Evolutionary conservation across 2,113 vertebrate species (phyloP), one percentile per base, ranked within the genome.

Genomic region (Eurypyga helias): DNA sequence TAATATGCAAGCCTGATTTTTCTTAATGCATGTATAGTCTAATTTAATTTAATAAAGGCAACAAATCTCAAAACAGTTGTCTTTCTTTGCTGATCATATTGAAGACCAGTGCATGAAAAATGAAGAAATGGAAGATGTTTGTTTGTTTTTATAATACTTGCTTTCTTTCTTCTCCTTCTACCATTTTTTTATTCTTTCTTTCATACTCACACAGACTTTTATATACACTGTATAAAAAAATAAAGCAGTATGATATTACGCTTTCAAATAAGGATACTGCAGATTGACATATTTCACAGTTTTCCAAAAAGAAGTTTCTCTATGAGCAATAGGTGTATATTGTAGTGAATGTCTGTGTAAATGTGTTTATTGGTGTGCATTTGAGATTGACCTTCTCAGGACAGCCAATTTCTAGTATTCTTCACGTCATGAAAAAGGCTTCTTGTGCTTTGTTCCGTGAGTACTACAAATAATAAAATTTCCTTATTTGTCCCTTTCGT

Each of bases 51-150:
- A n/a, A n/a, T n/a, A 67, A 58, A 62, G 8, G 46, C 65, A 5
- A 55, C 0, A 3, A n/a, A 38, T 64, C 17, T 75, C 41, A 20
- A 70, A 77, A 16, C 24, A 34, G 8, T 67, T 0, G 0, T 10
- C 25, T 66, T 48, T 21, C 26, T 90, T 66, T 76, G 26, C 48
- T 82, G 48, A 36, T 72, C 13, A 11, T n/a, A 10, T 9, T 69
- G 52, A 67, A 86, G 15, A 72, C 10, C 25, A 79, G 26, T 70
- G 9, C 5, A 45, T 25, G 13, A 18, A 49, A 61, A 66, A 5
- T 16, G 43, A 72, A 62, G 15, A 25, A 83, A 38, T 26, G 0
- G 6, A 14, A 61, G 76, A 55, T 54, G 3, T 78, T 65, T 38
- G 28, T 83, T 89, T 83, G 10, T 60, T 83, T 12, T n/a, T 75